These are phyloP conservation scores for Vireo griseus DNA, from an alignment of 2,797 vertebrate species.

Conservation along the genomic window DNA sequence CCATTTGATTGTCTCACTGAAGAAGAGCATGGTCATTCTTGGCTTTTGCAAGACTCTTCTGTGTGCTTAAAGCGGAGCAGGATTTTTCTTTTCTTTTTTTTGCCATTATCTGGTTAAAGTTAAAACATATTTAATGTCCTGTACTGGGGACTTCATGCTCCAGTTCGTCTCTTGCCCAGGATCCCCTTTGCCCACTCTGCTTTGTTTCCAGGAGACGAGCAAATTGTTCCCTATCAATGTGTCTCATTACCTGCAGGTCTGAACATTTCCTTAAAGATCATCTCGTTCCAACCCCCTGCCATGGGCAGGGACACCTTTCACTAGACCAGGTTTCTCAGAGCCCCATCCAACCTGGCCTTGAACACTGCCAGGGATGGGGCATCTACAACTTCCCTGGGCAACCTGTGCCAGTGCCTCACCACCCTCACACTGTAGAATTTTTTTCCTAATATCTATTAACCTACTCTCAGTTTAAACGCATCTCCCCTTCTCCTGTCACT, in stretches of 20 bases:
- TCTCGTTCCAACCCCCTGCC: background rate
- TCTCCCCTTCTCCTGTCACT: background rate
- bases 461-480: background rate
- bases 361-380: background rate
- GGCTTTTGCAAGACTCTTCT: background rate
- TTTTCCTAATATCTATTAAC: background rate
- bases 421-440: background rate
- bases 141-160: accelerated
- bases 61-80: background rate
- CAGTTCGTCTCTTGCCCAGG: background rate
- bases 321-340: background rate
- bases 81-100: background rate
- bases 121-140: background rate
- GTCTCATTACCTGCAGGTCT: background rate
- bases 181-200: background rate
- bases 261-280: background rate
- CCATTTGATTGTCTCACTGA: background rate
- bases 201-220: background rate
- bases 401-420: background rate
- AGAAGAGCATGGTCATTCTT: background rate
- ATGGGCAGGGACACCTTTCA: background rate
- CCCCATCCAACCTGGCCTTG: background rate
- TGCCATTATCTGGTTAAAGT: background rate
- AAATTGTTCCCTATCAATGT: background rate
- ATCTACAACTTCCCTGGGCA: background rate